Base-by-base conservation (phyloP, 2,797 vertebrate species). In the Melanotaenia pygmaea region DNA sequence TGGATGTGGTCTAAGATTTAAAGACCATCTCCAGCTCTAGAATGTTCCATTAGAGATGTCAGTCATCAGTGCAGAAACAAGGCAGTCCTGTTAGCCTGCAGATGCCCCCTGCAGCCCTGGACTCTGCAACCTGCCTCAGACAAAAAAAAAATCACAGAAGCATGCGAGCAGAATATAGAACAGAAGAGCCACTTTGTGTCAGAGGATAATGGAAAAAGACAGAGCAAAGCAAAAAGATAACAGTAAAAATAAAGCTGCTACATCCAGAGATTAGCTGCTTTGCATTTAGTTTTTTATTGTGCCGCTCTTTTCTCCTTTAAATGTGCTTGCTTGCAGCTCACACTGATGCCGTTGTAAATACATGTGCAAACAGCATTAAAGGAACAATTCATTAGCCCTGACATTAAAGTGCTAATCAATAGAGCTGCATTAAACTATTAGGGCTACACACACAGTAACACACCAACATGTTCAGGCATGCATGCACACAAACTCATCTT, bases 361-460 rank as follows among this genome's bases (percentile, higher is more conserved):
- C 91, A 93, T 91, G 91, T 87, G 89, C 90, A 91, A 93, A 93
- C 84, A 80, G 88, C 90, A 93, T 94, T 95, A 94, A 94, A 91
- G 91, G 86, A 93, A 93, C 94, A 88, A 94, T 95, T 94, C 87
- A 94, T 94, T 94, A 94, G 89, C 82, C 84, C 71, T 89, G 89
- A 89, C 92, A 91, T 93, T 92, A 92, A 94, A 93, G 92, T 91
- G 86, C 89, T 92, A 93, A 95, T 95, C 94, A 94, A 94, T 95
- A 94, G 86, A 90, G 88, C 88, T 92, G 91, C 94, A 94, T 95
- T 95, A 93, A 94, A 93, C 93, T 90, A 93, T 94, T 94, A 94
- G 83, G 72, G 82, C 84, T 90, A 79, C 89, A 88, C 84, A 81
- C 73, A 79, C 58, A 57, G 51, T 32, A 43, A 75, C 79, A 67